Evolutionary conservation across 2,888 invertebrate species (phyloP), one percentile per base, ranked within the genome.

Genomic region (Dasypogon diadema): DNA sequence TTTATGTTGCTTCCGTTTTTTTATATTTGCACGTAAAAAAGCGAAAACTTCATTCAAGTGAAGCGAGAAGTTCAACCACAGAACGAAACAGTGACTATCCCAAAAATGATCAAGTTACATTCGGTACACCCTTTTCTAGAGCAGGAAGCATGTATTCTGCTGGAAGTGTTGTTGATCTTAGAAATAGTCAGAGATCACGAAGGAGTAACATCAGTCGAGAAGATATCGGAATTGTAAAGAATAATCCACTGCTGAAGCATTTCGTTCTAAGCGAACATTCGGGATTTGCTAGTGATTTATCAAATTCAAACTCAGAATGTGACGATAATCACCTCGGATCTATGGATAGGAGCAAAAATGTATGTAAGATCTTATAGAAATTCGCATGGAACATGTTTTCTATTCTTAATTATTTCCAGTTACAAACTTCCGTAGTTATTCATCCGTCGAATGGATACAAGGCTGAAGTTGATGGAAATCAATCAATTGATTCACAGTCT

Each of bases 1-100:
- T 95, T 80, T 96, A 96, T 85, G 92, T 95, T 16, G 93, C 94
- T 0, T 95, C 95, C 3, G 93, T 95, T 21, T 92, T 94, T 77
- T 88, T 95, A 12, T 96, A 94, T 83, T 84, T 96, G 56, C 93
- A 94, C 83, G 90, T 94, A 79, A 89, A 92, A 81, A 92, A 91
- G 84, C 88, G 91, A 48, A 89, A 90, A 79, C 80, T 60, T 55
- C 82, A 82, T 16, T 82, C 82, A 16, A 78, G 83, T 80, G 81
- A 83, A 80, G 81, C 83, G 77, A 82, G 86, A 63, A 82, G 81
- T 81, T 80, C 84, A 65, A 78, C 85, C 37, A 22, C 21, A 42
- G 83, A 83, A 56, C 84, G 84, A 83, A 88, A 79, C 85, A 88
- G 78, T 83, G 88, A 83, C 85, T 88, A 85, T 83, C 86, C 81